A percentile compares a stretch with the other conserved stretches of the same genome.
These are phyloP conservation scores for Plectropomus leopardus DNA, from an alignment of 2,113 vertebrate species.

Conservation along the genomic window DNA sequence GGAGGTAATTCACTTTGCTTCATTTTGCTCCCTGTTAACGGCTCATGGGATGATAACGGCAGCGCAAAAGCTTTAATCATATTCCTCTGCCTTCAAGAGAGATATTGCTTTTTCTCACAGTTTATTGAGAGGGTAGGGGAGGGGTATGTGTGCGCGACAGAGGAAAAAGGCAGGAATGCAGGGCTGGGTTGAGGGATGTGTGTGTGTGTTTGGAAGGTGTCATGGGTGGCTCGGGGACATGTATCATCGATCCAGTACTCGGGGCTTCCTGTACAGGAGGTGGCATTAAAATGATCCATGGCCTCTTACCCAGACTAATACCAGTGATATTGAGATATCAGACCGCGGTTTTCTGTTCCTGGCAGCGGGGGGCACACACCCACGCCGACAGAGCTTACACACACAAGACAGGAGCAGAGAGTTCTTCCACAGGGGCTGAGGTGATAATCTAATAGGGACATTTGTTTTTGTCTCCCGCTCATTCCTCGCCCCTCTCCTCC, in stretches of 20 bases:
- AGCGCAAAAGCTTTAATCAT: constrained; percentile 76
- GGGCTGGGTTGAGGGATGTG: constrained; percentile 10
- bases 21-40: constrained; percentile 72
- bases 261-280: constrained; percentile 69
- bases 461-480: constrained; percentile 70
- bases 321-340: constrained; percentile 78
- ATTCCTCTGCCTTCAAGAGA: constrained; percentile 71
- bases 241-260: constrained; percentile 73
- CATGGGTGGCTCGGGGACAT: constrained; percentile 60
- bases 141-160: constrained; percentile 12
- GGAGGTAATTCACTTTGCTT: constrained; percentile 80
- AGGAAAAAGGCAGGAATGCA: constrained; percentile 17
- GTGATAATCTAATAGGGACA: constrained; percentile 80
- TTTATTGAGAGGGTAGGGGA: constrained; percentile 65
- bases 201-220: constrained; percentile 46
- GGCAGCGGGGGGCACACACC: constrained; percentile 52
- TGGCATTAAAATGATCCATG: constrained; percentile 82
- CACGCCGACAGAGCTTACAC: constrained; percentile 30
- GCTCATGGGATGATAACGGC: constrained; percentile 74
- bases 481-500: constrained; percentile 39
- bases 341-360: constrained; percentile 57
- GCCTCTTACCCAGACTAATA: constrained; percentile 67
- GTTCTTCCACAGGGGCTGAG: constrained; percentile 65
- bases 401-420: constrained; percentile 53
- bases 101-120: constrained; percentile 77